Conservation (phyloP, 2,113 vertebrate genomes). For the Orycteropus afer region DNA sequence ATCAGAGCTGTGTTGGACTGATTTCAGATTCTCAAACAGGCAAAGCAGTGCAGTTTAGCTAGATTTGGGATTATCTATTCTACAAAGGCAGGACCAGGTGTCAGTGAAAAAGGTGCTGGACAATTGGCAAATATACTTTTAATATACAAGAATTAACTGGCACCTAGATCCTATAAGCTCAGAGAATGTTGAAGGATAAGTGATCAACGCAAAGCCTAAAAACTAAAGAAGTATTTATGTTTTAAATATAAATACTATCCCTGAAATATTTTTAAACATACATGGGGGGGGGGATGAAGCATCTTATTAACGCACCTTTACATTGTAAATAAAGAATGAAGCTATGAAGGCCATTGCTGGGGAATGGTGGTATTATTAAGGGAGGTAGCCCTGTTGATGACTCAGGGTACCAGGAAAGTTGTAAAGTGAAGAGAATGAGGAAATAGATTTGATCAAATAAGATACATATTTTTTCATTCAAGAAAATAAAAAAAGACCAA, state of each 20-base stretch:
- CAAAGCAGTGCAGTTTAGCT: not conserved
- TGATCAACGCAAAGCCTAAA: not conserved
- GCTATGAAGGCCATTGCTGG: not conserved
- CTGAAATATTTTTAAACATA: not conserved
- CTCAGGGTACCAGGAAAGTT: not conserved
- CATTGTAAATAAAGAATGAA: not conserved
- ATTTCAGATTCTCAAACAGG: not conserved
- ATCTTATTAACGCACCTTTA: not conserved
- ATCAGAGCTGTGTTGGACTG: not conserved
- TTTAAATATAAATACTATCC: not conserved
- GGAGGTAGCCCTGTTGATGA: not conserved
- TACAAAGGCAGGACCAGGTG: not conserved
- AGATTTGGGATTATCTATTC: not conserved
- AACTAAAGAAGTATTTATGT: not conserved
- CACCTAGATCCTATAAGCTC: not conserved
- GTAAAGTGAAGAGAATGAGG: not conserved
- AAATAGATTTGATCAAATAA: not conserved
- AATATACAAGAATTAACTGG: not conserved
- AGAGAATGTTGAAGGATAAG: not conserved
- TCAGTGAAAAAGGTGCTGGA: not conserved
- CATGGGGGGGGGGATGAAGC: not conserved
- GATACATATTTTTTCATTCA: not conserved
- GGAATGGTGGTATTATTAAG: not conserved
- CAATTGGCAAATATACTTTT: not conserved
- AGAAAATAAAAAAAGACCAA: not conserved